Evolutionary conservation across 2,113 vertebrate genomes (phyloP), one percentile per base, ranked within the genome.

Genomic region (Ia io): DNA sequence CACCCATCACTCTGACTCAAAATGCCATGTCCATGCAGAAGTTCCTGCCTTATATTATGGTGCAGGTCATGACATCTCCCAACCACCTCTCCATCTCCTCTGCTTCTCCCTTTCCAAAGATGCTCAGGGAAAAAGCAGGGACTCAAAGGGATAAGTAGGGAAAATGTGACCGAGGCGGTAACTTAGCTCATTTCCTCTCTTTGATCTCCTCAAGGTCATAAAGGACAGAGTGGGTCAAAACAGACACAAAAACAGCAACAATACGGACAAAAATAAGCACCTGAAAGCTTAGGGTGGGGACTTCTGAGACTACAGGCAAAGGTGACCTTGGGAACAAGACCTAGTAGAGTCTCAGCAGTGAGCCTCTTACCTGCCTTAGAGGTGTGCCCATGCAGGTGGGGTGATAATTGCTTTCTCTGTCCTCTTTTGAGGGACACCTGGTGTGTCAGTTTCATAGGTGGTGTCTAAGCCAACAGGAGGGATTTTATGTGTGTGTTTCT

Each of bases 401-500:
- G 84, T 47, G 95, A 77, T 94, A 90, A 96, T 96, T 96, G 95
- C 96, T 96, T 93, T 79, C 85, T 85, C 35, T 89, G 59, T 88
- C 56, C 42, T 79, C 53, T 76, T 92, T 32, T 44, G 40, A 94
- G 56, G 49, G 83, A 95, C 69, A 94, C 91, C 88, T 95, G 91
- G 69, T 89, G 83, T 32, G 49, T 88, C 63, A 40, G 56, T 78
- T 80, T 78, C 93, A 4, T 6, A 94, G 83, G 70, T 84, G 71
- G 77, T 51, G 22, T 56, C 83, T 49, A 70, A 84, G 71, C 82
- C 70, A 9, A 40, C 74, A 84, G 95, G 80, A 94, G 42, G 85
- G 83, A 59, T 70, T 77, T 30, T 63, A 63, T 20, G 17, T 32
- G 18, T 84, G 73, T 91, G 80, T 73, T 51, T 95, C 65, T 91